Evolutionary conservation across 1,140 invertebrate genomes (phyloP).

Genomic region (Coenobita brevimanus): DNA sequence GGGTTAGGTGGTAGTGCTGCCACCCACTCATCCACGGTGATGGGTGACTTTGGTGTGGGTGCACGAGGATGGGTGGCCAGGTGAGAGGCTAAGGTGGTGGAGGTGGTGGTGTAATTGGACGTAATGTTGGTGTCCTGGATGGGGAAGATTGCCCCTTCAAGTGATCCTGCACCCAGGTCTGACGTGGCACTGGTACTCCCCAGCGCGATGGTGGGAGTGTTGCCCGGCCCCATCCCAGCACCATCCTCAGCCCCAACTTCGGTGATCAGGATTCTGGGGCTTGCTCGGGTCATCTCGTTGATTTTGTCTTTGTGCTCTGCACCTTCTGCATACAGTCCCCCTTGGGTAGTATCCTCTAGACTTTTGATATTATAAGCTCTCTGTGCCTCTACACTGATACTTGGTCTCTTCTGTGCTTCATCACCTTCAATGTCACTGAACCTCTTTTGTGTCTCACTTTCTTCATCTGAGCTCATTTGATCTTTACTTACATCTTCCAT

Average conservation of each 20-base stretch:
- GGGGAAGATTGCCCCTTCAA: constrained; percentile 7
- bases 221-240: background rate
- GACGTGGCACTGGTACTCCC: constrained; percentile 37
- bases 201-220: constrained; percentile 17
- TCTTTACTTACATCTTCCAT: background rate
- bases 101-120: background rate
- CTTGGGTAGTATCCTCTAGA: too few species aligned
- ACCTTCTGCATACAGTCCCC: too few species aligned
- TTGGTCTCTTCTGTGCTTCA: too few species aligned
- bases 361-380: too few species aligned
- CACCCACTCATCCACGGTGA: constrained; percentile 60
- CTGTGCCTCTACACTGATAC: too few species aligned
- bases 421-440: too few species aligned
- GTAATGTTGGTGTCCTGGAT: background rate
- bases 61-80: constrained; percentile 42
- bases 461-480: background rate
- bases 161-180: background rate
- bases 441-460: background rate
- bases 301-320: too few species aligned
- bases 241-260: background rate
- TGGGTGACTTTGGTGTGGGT: constrained; percentile 55
- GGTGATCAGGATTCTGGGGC: constrained; percentile 9
- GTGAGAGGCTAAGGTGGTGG: constrained; percentile 28
- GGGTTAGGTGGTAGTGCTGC: constrained; percentile 46
- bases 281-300: background rate